Base-by-base conservation (phyloP, 2,888 invertebrate species). In the Mythimna ferrago region DNA sequence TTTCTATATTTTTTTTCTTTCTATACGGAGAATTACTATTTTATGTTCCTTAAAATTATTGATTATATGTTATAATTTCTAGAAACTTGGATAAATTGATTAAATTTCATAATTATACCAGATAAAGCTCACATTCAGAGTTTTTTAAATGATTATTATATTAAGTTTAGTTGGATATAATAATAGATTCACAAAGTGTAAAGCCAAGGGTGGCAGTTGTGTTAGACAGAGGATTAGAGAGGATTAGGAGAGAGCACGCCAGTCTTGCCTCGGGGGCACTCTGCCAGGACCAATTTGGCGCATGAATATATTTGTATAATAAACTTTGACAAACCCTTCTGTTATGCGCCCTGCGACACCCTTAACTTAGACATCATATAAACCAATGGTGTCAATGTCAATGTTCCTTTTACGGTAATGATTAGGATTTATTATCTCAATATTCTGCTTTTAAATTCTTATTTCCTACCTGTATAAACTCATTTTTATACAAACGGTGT, bases 301-400 rank as follows among this genome's bases (percentile, higher is more conserved):
- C n/a, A 56, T 6, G 21, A 70, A 64, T 76, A 66, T 41, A 61
- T 58, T 62, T 63, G 21, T 66, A 48, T 54, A 58, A 48, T 41
- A 53, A 53, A 80, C 38, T 69, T 38, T 32, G 38, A 48, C 57
- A 66, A 35, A 38, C 51, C 61, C 44, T 62, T 63, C 64, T 58
- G 54, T 56, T 53, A 16, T 21, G 2, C 54, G 54, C 41, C 11
- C 57, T 68, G 67, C 54, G 6, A 60, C 75, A 79, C 67, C 83
- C 79, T 71, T 60, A 67, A 73, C 69, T 73, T 53, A 61, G 57
- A 53, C 58, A 66, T 69, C 57, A 64, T 73, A 61, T 60, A 58
- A 83, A 70, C 41, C 62, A 73, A 75, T 67, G 60, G 41, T 77
- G 44, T 66, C 83, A 82, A 85, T 84, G 83, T 80, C 86, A 84